Conservation (phyloP, 2,113 vertebrate genomes). For the Xiphophorus hellerii region DNA sequence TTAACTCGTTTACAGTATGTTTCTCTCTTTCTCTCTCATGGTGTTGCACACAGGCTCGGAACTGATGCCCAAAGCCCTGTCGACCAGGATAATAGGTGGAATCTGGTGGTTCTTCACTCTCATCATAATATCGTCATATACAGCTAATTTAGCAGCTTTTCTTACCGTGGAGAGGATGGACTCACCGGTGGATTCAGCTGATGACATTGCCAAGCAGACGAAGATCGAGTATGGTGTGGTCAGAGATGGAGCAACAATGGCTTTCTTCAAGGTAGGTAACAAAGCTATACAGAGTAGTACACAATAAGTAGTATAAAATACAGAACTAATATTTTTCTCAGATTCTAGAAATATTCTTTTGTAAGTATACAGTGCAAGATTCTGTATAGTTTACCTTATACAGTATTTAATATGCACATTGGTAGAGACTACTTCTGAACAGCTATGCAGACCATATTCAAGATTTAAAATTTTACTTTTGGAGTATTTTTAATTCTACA, state of each 20-base stretch:
- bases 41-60: conserved; percentile 87
- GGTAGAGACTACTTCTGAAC: not conserved
- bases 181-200: conserved; percentile 93
- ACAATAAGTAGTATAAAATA: not conserved
- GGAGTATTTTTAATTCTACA: not conserved
- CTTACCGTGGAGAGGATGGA: conserved; percentile 98
- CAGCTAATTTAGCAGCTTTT: conserved; percentile 96
- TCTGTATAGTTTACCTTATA: not conserved
- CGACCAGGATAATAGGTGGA: conserved; percentile 97
- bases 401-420: not conserved
- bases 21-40: conserved; percentile 9
- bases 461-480: not conserved
- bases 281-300: not conserved
- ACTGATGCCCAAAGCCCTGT: conserved; percentile 98
- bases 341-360: not conserved
- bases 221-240: conserved; percentile 98
- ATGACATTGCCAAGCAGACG: conserved; percentile 98
- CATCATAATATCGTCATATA: conserved; percentile 99
- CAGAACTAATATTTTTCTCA: not conserved
- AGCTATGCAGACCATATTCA: not conserved
- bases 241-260: conserved; percentile 96
- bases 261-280: conserved; percentile 93
- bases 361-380: no score
- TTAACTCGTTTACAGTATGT: conserved; percentile 30
- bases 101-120: conserved; percentile 99